Evolutionary conservation across 2,888 invertebrate genomes (phyloP).

Genomic region (Dryomyza anilis): DNA sequence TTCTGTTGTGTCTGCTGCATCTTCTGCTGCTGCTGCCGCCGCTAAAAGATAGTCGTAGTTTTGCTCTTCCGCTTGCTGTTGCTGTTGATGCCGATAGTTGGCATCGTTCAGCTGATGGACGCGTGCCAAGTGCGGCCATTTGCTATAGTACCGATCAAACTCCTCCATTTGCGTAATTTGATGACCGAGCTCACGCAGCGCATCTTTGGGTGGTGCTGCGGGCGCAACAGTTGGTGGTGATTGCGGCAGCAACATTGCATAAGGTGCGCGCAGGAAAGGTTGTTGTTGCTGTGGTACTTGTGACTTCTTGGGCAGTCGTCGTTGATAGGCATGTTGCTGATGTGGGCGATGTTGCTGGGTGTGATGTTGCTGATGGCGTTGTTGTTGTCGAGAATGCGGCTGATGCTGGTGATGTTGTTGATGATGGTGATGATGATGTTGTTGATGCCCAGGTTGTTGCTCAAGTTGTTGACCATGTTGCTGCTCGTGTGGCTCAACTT

Average conservation of each 20-base stretch:
- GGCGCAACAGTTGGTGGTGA: not conserved
- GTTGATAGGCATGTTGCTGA: conserved; percentile 15
- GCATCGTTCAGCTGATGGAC: conserved; percentile 56
- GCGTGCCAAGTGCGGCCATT: conserved; percentile 59
- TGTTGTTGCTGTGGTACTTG: not conserved
- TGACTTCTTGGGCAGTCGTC: not conserved
- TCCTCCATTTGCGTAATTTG: conserved; percentile 54
- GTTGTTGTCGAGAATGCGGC: conserved; percentile 18
- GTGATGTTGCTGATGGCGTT: not conserved
- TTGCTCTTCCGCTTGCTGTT: not conserved
- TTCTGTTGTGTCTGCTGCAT: conserved; percentile 24
- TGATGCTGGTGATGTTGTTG: conserved; percentile 14
- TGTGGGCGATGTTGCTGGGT: conserved; percentile 19
- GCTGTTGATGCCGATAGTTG: conserved; percentile 46
- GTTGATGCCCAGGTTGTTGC: conserved; percentile 18
- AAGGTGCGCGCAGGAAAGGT: not conserved
- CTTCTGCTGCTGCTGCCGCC: conserved; percentile 44
- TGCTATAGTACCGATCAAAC: conserved; percentile 55
- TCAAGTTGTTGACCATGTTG: conserved; percentile 16
- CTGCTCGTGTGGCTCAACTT: conserved; percentile 30
- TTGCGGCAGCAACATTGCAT: not conserved
- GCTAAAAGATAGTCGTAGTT: not conserved
- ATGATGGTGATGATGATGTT: conserved; percentile 17
- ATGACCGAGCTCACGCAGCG: conserved; percentile 46
- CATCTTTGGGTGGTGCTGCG: conserved; percentile 26